Percentiles rank a stretch among this genome's conserved stretches.
phyloP scores from a whole-genome alignment of 1,140 invertebrate species.

The Zaprionus kolodkinae region DNA sequence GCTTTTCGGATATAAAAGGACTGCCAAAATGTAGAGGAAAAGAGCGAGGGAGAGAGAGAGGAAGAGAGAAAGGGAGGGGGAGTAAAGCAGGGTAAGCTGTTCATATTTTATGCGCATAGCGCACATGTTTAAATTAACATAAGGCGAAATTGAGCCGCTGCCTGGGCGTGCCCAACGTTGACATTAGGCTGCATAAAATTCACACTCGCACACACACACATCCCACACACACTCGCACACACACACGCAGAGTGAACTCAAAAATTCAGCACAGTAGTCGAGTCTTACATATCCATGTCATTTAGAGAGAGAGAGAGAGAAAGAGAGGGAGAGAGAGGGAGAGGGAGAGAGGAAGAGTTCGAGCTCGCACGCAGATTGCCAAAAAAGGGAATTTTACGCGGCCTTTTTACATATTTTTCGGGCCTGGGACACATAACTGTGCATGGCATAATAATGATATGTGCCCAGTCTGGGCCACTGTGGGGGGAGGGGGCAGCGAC shows the following conservation, averaged over 20 bases:
- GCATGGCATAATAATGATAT: conserved; percentile 81
- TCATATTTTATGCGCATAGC: conserved; percentile 83
- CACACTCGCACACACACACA: conserved; percentile 25
- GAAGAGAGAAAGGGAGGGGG: not conserved
- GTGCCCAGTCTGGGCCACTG: conserved; percentile 24
- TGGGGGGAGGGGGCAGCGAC: conserved; percentile 27
- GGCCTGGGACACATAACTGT: conserved; percentile 80
- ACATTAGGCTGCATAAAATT: conserved; percentile 67
- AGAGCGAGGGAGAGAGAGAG: not conserved
- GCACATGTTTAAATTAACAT: conserved; percentile 83
- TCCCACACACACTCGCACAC: conserved; percentile 10
- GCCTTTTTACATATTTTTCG: conserved; percentile 76
- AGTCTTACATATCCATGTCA: conserved; percentile 67
- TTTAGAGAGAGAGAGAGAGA: not conserved
- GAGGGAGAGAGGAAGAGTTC: not conserved
- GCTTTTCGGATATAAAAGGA: conserved; percentile 18
- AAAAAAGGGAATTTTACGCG: conserved; percentile 71
- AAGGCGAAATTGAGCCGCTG: conserved; percentile 80
- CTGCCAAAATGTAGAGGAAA: not conserved
- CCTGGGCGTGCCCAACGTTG: conserved; percentile 66
- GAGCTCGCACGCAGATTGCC: conserved; percentile 33
- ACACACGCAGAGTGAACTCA: conserved; percentile 50
- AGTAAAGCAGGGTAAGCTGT: conserved; percentile 24
- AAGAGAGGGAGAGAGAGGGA: no score
- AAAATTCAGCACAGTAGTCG: conserved; percentile 77